phyloP scores from a whole-genome alignment of 2,113 vertebrate genomes.

The Uria lomvia region DNA sequence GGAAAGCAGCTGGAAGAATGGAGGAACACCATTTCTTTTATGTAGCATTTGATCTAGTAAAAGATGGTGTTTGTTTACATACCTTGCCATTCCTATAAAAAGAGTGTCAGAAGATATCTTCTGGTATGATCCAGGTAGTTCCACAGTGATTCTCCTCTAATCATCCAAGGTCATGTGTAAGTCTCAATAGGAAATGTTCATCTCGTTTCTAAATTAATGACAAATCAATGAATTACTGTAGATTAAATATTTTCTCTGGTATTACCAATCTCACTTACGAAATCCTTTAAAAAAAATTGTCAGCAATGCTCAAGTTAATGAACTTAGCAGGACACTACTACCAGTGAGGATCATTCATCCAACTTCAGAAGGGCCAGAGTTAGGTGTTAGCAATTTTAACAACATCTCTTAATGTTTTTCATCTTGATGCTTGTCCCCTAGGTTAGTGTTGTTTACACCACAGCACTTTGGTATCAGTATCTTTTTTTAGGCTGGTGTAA shows the following conservation, averaged over 20 bases:
- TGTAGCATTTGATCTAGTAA: neutral
- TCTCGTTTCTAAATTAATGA: neutral
- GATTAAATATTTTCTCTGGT: neutral
- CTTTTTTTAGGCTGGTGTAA: neutral
- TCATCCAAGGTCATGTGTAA: neutral
- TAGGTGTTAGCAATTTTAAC: neutral
- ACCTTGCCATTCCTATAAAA: neutral
- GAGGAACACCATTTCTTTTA: neutral
- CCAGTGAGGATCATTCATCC: neutral
- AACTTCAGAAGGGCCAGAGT: neutral
- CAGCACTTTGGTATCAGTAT: neutral
- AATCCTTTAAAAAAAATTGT: neutral
- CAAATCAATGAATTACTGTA: neutral
- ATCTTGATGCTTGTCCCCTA: neutral
- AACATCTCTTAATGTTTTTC: neutral
- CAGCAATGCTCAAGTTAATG: neutral
- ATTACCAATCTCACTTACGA: neutral
- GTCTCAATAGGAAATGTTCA: neutral
- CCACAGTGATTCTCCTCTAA: neutral
- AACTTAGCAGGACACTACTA: neutral
- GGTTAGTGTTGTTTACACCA: neutral
- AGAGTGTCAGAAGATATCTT: neutral
- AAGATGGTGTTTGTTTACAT: neutral
- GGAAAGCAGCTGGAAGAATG: neutral
- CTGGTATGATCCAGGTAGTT: neutral